phyloP scores from a whole-genome alignment of 2,888 invertebrate genomes.

The Actias luna region DNA sequence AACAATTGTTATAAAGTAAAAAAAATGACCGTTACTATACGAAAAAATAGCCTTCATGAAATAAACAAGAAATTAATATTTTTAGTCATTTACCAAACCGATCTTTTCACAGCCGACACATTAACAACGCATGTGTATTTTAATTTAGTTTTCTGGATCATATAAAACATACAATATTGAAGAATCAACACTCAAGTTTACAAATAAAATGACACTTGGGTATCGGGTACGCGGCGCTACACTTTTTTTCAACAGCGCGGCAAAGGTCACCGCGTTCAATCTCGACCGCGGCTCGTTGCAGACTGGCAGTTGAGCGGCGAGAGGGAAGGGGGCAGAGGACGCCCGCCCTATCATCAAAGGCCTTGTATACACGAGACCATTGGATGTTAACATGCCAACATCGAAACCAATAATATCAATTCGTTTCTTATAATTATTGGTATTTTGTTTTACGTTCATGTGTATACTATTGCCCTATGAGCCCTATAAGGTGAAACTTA shows the following conservation, averaged over 20 bases:
- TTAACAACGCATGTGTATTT: too few relatives aligned
- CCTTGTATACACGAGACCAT: slow-evolving; percentile 32
- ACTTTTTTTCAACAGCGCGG: neutral
- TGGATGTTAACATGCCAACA: slow-evolving; percentile 29
- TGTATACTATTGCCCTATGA: neutral
- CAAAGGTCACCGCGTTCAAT: neutral
- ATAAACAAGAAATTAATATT: neutral
- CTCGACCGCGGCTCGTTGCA: neutral
- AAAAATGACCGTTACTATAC: neutral
- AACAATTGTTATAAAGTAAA: neutral
- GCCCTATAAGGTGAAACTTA: too few relatives aligned
- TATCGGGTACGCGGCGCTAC: slow-evolving; percentile 16
- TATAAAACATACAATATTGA: neutral
- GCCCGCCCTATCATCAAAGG: slow-evolving; percentile 37
- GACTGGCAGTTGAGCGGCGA: slow-evolving; percentile 20
- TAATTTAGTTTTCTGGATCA: neutral
- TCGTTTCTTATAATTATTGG: slow-evolving; percentile 6
- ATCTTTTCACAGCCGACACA: neutral
- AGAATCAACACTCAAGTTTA: neutral
- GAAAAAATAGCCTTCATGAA: neutral
- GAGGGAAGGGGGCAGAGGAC: slow-evolving; percentile 34
- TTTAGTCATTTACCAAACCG: neutral
- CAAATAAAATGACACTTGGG: neutral
- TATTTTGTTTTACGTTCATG: neutral
- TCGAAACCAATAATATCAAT: slow-evolving; percentile 23